These are phyloP conservation scores for Eupithecia inturbata DNA, from an alignment of 2,888 invertebrate species.

Conservation along the genomic window DNA sequence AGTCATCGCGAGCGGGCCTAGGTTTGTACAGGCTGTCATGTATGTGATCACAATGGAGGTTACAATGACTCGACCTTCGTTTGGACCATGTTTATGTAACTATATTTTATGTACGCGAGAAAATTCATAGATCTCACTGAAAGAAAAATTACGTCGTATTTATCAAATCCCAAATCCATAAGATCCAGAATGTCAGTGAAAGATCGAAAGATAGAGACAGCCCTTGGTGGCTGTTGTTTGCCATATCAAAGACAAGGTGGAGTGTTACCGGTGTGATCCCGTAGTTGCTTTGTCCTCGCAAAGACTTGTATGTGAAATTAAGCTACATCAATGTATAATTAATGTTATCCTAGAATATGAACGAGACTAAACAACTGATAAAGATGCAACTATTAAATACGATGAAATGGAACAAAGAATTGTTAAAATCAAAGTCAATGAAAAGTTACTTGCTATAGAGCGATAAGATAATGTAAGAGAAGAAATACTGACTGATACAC, in stretches of 20 bases:
- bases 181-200: slow-evolving; percentile 26
- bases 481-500: slow-evolving; percentile 76
- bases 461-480: slow-evolving; percentile 46
- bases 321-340: slow-evolving; percentile 29
- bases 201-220: slow-evolving; percentile 33
- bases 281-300: slow-evolving; percentile 59
- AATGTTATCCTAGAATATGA: slow-evolving; percentile 37
- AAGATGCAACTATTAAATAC: slow-evolving; percentile 40
- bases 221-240: slow-evolving; percentile 45
- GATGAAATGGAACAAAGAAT: slow-evolving; percentile 38
- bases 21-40: not conserved
- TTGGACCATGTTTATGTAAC: not conserved
- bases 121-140: not conserved
- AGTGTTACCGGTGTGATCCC: slow-evolving; percentile 49
- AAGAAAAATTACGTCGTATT: not conserved
- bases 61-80: not conserved
- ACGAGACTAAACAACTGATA: slow-evolving; percentile 38
- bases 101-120: not conserved
- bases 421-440: slow-evolving; percentile 41
- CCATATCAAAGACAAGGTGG: slow-evolving; percentile 63
- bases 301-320: slow-evolving; percentile 40
- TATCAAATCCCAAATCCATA: slow-evolving; percentile 20
- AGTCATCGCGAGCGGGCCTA: not conserved
- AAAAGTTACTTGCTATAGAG: slow-evolving; percentile 41
- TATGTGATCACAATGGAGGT: not conserved